phyloP scores from a whole-genome alignment of 1,140 invertebrate genomes.

The Habropoda laboriosa region DNA sequence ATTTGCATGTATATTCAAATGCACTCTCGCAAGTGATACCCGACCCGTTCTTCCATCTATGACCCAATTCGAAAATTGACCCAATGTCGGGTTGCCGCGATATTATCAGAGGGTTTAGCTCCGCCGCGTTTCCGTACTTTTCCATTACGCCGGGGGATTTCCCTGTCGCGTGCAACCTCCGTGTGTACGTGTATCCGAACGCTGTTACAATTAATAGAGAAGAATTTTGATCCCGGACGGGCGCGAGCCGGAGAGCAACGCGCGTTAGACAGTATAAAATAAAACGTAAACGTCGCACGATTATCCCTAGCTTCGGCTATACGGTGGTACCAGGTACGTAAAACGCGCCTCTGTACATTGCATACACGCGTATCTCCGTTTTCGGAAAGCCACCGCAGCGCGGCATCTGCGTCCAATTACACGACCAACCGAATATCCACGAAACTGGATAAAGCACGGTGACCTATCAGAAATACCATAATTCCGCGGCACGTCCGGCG shows the following conservation, averaged over 20 bases:
- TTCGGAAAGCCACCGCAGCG: neutral
- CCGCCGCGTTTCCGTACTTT: constrained; percentile 14
- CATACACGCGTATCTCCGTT: neutral
- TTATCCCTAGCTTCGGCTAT: constrained; percentile 4
- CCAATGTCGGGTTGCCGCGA: neutral
- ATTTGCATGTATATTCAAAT: constrained; percentile 36
- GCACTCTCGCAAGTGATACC: neutral
- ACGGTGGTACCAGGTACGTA: too few species aligned
- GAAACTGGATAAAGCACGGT: constrained; percentile 36
- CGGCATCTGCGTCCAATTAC: constrained; percentile 44
- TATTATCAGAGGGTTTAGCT: constrained; percentile 26
- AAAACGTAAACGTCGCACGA: neutral
- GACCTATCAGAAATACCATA: constrained; percentile 28
- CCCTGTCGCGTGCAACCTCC: neutral
- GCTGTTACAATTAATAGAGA: constrained; percentile 20
- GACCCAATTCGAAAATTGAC: constrained; percentile 25
- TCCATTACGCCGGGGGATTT: constrained; percentile 34
- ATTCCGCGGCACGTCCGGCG: neutral
- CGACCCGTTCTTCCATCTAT: neutral
- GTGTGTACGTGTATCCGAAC: constrained; percentile 9
- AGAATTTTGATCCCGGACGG: constrained; percentile 21
- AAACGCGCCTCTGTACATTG: too few species aligned
- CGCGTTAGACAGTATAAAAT: neutral
- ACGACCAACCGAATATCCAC: constrained; percentile 37
- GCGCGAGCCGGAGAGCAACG: neutral